Evolutionary conservation across 2,888 invertebrate species (phyloP), one percentile per base, ranked within the genome.

Genomic region (Scaptomyza tumidula): DNA sequence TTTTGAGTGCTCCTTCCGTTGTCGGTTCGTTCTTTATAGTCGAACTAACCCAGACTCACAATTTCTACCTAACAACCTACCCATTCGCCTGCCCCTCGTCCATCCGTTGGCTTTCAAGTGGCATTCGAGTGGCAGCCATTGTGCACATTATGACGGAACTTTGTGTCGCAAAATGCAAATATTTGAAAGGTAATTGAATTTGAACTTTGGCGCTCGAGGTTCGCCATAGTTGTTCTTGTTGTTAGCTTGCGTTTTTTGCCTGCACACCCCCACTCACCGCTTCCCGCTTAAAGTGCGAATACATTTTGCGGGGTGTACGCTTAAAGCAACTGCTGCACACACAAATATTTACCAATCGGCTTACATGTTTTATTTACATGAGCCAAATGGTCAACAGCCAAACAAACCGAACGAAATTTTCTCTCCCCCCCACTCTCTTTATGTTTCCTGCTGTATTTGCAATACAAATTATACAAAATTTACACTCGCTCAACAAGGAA

Each of bases 141-240:
- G 89, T 86, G 89, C 88, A 86, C 83, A 89, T 86, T 86, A 86
- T 89, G 89, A 85, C 79, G 85, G 80, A 89, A 86, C 89, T 86
- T 86, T 86, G 89, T 86, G 89, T 86, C 86, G 83, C 89, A 89
- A 89, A 86, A 86, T 86, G 85, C 88, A 89, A 86, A 86, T 86
- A 86, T 86, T 89, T 87, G 89, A 87, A 86, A 89, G 86, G 88
- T 86, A 86, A 86, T 86, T 86, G 85, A 86, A 86, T 86, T 89
- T 89, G 83, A 86, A 89, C 88, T 87, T 88, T 85, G 68, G 64
- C 85, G 86, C 78, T 75, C 80, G 69, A 78, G 60, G 69, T 78
- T 75, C 63, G 6, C 78, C 75, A 69, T 75, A 64, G 78, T 75
- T 78, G 78, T 75, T 78, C 57, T 61, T 71, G 66, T 66, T 76